Evolutionary conservation across 2,888 invertebrate genomes (phyloP).

Genomic region (Didymodactylos carnosus): DNA sequence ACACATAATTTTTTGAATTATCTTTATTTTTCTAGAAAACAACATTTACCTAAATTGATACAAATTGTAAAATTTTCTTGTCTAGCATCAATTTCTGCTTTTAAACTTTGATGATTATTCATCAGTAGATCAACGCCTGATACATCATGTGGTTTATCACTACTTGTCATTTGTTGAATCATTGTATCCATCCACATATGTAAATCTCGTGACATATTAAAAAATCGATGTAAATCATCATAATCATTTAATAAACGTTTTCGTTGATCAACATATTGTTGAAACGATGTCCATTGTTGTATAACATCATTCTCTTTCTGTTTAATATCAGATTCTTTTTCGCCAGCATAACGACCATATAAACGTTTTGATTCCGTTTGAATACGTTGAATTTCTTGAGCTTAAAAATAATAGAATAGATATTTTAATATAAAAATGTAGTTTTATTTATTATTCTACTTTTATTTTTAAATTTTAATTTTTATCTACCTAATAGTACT

Average conservation of each 20-base stretch:
- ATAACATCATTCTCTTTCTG: conserved; percentile 81
- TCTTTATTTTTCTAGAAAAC: neutral
- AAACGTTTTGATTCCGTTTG: conserved; percentile 1
- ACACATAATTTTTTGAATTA: too few species aligned
- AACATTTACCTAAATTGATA: conserved; percentile 49
- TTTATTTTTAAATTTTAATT: too few species aligned
- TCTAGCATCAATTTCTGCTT: conserved; percentile 92
- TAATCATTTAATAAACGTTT: conserved; percentile 71
- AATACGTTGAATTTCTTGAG: conserved; percentile 1
- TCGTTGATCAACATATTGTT: conserved; percentile 35
- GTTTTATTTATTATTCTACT: too few species aligned
- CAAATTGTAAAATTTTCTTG: conserved; percentile 93
- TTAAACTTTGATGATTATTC: conserved; percentile 97
- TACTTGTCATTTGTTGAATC: conserved; percentile 90
- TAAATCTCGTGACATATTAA: conserved; percentile 83
- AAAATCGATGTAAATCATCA: conserved; percentile 78
- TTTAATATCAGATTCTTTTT: conserved; percentile 85
- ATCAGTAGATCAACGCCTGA: conserved; percentile 92
- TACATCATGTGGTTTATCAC: conserved; percentile 87
- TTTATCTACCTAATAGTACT: conserved; percentile 66
- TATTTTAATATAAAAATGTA: too few species aligned
- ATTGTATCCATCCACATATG: conserved; percentile 99
- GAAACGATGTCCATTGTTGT: conserved; percentile 80
- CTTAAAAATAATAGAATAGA: too few species aligned
- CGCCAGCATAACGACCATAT: conserved; percentile 67